Evolutionary conservation across 92 coral and sea anemone genomes (phyloP).

Genomic region (Galaxea fascicularis): DNA sequence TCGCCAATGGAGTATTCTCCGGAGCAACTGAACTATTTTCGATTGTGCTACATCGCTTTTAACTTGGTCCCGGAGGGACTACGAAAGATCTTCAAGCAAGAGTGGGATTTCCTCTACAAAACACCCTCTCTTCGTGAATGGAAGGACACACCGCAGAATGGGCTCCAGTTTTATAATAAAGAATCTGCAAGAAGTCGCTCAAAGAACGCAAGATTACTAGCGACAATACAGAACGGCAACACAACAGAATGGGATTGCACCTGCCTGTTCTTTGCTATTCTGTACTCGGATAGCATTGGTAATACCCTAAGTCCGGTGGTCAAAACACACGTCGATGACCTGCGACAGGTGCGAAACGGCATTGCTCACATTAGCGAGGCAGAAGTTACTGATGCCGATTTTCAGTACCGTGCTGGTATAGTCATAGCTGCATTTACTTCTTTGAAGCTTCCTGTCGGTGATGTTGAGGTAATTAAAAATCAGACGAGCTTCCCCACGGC

Average conservation of each 20-base stretch:
- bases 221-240: not conserved
- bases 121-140: not conserved
- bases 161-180: not conserved
- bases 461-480: slow-evolving; percentile 13
- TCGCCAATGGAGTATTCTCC: no score
- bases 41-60: no score
- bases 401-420: not conserved
- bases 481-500: not conserved
- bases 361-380: slow-evolving; percentile 6
- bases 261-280: slow-evolving; percentile 2
- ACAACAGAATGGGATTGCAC: slow-evolving; percentile 1
- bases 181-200: not conserved
- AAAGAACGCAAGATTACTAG: not conserved
- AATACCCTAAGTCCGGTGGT: not conserved
- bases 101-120: no score
- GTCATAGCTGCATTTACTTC: not conserved
- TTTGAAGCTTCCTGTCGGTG: not conserved
- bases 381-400: slow-evolving; percentile 6
- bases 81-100: no score
- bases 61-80: no score
- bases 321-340: not conserved
- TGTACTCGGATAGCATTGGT: slow-evolving; percentile 13
- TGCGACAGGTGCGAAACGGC: not conserved
- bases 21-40: no score
- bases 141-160: slow-evolving; percentile 4